Base-by-base conservation (phyloP, 2,888 invertebrate species). In the Kuschelorhynchus macadamiae region DNA sequence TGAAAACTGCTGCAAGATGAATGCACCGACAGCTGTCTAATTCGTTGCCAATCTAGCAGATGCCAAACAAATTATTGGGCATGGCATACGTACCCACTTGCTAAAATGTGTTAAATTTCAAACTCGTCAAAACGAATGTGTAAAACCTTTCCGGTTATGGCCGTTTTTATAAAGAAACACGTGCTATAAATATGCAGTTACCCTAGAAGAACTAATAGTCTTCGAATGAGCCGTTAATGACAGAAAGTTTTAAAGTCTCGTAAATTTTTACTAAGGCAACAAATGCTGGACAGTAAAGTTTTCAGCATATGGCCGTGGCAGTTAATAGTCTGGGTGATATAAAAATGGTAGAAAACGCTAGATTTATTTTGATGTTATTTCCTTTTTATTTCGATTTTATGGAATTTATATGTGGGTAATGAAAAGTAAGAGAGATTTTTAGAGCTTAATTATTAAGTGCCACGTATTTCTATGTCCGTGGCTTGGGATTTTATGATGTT, bases 301-400 rank as follows among this genome's bases (percentile, higher is more conserved):
- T 42, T 17, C 42, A 17, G 42, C 42, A 42, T 42, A 42, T 42
- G 42, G 42, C 42, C 42, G 42, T 14, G 16, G 42, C 16, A 2
- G 2, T 42, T 42, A 5, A 42, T 17, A 4, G 42, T 3, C 14
- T 14, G 42, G 42, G 16, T 42, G 42, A 42, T 16, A 42, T 42
- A 42, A 42, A 46, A 30, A 33, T 32, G 17, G 56, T 46, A 46
- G 46, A 25, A 57, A 46, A 57, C 18, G 30, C 46, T 8, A 32
- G 33, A 11, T 57, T 46, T 57, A 57, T 55, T 55, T 55, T 55
- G 36, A 55, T 57, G 33, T 57, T 44, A 57, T 57, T 57, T 33
- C 56, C 44, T 18, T 57, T 57, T 57, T 57, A 57, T 57, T 42
- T 57, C 56, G 44, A 44, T 57, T 57, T 57, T 57, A 57, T 30